Evolutionary conservation across 2,888 invertebrate species (phyloP).

Genomic region (Tenthredo notha): DNA sequence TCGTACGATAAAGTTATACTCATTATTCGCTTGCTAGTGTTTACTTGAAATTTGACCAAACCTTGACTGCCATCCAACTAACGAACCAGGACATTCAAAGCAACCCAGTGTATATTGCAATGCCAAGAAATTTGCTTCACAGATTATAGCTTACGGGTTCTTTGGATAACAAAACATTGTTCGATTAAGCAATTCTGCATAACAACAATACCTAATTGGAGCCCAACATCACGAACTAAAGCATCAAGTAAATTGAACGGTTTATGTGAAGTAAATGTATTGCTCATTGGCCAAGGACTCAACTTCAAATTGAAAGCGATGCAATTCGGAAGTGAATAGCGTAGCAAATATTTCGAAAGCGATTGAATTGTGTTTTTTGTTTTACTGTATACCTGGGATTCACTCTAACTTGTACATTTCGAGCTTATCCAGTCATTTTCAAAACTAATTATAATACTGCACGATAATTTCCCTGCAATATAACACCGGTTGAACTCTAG

Average conservation of each 20-base stretch:
- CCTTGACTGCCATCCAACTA: neutral
- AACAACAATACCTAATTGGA: neutral
- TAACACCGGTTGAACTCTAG: neutral
- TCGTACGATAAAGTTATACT: slow-evolving; percentile 28
- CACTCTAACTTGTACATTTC: neutral
- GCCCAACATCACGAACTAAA: neutral
- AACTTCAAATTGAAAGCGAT: neutral
- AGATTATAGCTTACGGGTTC: slow-evolving; percentile 29
- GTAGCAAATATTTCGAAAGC: slow-evolving; percentile 9
- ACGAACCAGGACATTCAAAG: slow-evolving; percentile 1
- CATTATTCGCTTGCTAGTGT: slow-evolving; percentile 14
- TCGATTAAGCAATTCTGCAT: neutral
- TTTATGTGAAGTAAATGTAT: neutral
- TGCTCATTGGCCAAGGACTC: neutral
- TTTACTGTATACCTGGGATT: neutral
- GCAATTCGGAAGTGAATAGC: neutral
- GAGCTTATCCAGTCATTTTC: neutral
- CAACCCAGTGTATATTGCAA: neutral
- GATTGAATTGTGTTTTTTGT: slow-evolving; percentile 9
- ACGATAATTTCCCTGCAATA: neutral
- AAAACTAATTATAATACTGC: neutral
- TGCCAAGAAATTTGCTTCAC: slow-evolving; percentile 37
- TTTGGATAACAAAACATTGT: slow-evolving; percentile 11
- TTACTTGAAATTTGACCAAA: slow-evolving; percentile 24
- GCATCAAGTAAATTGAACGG: slow-evolving; percentile 9